Evolutionary conservation across 2,113 vertebrate species (phyloP).

Genomic region (Salvator merianae): DNA sequence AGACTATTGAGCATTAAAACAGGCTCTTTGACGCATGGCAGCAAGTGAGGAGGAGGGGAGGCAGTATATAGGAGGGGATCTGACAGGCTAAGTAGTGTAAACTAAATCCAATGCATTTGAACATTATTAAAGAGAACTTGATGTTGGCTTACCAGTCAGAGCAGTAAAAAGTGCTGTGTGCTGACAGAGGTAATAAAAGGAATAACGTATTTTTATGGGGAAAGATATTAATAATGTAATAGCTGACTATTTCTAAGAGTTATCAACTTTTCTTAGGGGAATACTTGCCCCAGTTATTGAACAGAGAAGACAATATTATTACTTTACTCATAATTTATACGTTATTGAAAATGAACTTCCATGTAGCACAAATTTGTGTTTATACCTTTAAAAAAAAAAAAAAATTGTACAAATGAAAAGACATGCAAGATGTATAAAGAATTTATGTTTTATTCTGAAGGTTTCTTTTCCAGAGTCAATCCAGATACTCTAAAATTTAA

Average conservation of each 20-base stretch:
- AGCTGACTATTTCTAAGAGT: slow-evolving; percentile 52
- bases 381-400: background rate
- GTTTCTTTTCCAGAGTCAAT: background rate
- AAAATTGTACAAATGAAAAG: background rate
- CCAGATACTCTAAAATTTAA: background rate
- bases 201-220: slow-evolving; percentile 47
- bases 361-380: slow-evolving; percentile 33
- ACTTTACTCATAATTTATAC: slow-evolving; percentile 53
- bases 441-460: too few relatives aligned
- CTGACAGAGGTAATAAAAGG: slow-evolving; percentile 57
- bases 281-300: slow-evolving; percentile 56
- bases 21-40: slow-evolving; percentile 39
- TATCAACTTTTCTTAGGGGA: slow-evolving; percentile 39
- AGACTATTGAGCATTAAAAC: slow-evolving; percentile 57
- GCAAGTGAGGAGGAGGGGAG: slow-evolving; percentile 15
- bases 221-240: slow-evolving; percentile 58
- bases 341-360: slow-evolving; percentile 45
- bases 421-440: too few relatives aligned
- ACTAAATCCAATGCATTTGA: slow-evolving; percentile 55
- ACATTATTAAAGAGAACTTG: slow-evolving; percentile 40
- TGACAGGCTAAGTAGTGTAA: slow-evolving; percentile 51
- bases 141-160: slow-evolving; percentile 25
- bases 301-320: slow-evolving; percentile 38
- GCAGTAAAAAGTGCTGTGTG: slow-evolving; percentile 44
- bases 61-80: slow-evolving; percentile 19